Conservation (phyloP, 2,888 invertebrate genomes). For the Timandra comae region DNA sequence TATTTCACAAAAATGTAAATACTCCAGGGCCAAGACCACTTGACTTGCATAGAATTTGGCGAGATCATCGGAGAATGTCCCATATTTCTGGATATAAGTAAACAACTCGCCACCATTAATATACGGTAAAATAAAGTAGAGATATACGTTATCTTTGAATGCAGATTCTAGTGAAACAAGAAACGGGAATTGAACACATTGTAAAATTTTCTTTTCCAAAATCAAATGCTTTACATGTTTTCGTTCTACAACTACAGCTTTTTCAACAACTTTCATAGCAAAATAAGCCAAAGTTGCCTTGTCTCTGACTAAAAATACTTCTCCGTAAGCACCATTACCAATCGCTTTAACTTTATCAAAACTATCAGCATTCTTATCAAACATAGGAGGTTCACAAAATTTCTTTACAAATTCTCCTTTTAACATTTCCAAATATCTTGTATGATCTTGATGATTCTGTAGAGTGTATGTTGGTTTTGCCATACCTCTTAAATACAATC, state of each 20-base stretch:
- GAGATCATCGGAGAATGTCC: constrained; percentile 82
- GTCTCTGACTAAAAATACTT: constrained; percentile 85
- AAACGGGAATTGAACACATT: constrained; percentile 90
- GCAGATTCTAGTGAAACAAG: constrained; percentile 86
- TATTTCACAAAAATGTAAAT: constrained; percentile 89
- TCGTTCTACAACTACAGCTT: constrained; percentile 88
- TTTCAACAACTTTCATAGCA: constrained; percentile 94
- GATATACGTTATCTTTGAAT: constrained; percentile 89
- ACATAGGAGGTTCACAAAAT: constrained; percentile 25
- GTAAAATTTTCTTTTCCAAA: constrained; percentile 91
- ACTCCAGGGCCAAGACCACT: constrained; percentile 91
- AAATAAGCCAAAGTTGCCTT: constrained; percentile 79
- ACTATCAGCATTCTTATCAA: constrained; percentile 59
- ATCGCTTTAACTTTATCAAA: constrained; percentile 86
- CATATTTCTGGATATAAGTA: constrained; percentile 80
- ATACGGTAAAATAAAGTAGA: constrained; percentile 90
- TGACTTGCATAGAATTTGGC: constrained; percentile 93
- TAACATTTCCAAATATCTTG: constrained; percentile 50
- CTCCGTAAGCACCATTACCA: constrained; percentile 93
- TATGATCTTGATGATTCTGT: constrained; percentile 51
- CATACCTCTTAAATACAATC: constrained; percentile 36
- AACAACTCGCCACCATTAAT: constrained; percentile 92
- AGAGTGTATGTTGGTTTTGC: constrained; percentile 40
- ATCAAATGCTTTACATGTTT: constrained; percentile 92
- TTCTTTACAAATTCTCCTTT: constrained; percentile 49